A percentile compares a stretch with the other conserved stretches of the same genome.
These are phyloP conservation scores for Trichonephila clavata DNA, from an alignment of 1,140 invertebrate species.

Conservation along the genomic window DNA sequence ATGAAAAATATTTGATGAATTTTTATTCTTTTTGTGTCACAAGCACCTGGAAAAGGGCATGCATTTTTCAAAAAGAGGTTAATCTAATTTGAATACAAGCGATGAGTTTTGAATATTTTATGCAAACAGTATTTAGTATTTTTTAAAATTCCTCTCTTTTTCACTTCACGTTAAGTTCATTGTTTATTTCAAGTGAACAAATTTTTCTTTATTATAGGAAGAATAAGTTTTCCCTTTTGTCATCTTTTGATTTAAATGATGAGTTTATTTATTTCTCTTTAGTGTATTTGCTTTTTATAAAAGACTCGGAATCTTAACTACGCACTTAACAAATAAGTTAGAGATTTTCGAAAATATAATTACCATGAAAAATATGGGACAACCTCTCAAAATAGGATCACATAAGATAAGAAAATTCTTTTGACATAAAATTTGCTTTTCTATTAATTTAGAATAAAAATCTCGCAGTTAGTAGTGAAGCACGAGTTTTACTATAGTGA, in stretches of 20 bases:
- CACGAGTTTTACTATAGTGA: too few relatives aligned
- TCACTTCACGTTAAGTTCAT: not conserved
- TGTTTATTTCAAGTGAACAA: not conserved
- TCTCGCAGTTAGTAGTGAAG: too few relatives aligned
- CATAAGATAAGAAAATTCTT: too few relatives aligned
- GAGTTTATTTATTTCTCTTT: not conserved
- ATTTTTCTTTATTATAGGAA: too few relatives aligned
- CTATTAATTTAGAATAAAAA: too few relatives aligned
- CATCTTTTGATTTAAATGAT: not conserved
- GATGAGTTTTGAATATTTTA: constrained; percentile 15
- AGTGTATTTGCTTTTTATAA: too few relatives aligned
- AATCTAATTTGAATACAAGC: not conserved
- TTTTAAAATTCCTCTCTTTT: not conserved
- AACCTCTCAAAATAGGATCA: too few relatives aligned
- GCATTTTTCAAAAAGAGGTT: not conserved
- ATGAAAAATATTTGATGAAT: not conserved
- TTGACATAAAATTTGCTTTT: too few relatives aligned
- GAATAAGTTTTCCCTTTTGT: not conserved
- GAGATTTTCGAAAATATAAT: too few relatives aligned
- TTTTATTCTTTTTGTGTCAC: not conserved
- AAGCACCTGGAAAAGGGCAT: constrained; percentile 11
- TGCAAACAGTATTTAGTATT: not conserved
- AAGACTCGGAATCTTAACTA: too few relatives aligned
- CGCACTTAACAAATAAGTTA: too few relatives aligned
- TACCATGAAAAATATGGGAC: too few relatives aligned